These are phyloP conservation scores for Gonioctena quinquepunctata DNA, from an alignment of 1,140 invertebrate species.

Conservation along the genomic window DNA sequence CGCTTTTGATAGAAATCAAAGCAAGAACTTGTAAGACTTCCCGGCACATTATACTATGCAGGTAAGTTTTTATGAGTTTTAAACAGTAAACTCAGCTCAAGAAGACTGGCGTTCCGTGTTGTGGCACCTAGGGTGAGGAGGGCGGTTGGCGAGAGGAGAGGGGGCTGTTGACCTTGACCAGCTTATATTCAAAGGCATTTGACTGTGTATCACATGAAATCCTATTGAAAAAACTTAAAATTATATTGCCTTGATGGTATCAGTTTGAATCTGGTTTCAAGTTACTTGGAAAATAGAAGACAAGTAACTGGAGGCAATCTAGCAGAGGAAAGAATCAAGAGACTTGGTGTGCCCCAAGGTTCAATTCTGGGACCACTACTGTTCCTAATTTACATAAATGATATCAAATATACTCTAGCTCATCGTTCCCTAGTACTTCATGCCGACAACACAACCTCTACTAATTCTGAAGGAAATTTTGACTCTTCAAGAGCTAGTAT, in stretches of 20 bases:
- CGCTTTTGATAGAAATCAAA: no score
- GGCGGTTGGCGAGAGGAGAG: no score
- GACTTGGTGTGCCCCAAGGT: neutral
- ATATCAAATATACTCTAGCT: conserved; percentile 1
- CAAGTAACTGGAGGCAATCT: neutral
- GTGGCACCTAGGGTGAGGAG: no score
- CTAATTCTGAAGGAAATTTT: neutral
- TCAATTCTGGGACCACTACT: conserved; percentile 1
- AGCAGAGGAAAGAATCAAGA: neutral
- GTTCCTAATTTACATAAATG: neutral
- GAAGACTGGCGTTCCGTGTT: no score
- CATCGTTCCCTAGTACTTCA: neutral
- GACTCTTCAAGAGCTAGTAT: neutral
- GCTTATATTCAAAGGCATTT: conserved; percentile 8
- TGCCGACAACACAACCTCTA: neutral
- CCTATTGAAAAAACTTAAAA: neutral
- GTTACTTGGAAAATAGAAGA: conserved; percentile 10
- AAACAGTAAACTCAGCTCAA: no score
- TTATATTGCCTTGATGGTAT: neutral
- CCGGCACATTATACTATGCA: no score
- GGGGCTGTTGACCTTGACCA: no score
- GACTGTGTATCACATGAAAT: conserved; percentile 2
- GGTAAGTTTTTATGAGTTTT: no score
- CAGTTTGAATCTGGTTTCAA: neutral
- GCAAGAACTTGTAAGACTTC: no score